A percentile compares a stretch with the other conserved stretches of the same genome.
These are phyloP conservation scores for Climacteris rufus DNA, from an alignment of 2,113 vertebrate genomes.

Conservation along the genomic window DNA sequence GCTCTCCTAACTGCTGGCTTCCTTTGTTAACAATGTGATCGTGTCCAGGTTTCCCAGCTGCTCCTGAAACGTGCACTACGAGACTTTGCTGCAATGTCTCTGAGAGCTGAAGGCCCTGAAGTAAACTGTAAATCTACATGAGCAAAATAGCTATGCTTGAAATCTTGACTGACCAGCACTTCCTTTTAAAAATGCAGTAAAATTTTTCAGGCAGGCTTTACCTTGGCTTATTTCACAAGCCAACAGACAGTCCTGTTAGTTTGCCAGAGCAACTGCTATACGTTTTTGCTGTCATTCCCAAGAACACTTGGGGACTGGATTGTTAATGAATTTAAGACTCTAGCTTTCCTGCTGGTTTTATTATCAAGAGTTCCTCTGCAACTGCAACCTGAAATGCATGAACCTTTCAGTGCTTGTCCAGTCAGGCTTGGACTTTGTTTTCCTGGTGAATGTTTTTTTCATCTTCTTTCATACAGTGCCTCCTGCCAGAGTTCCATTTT, in stretches of 20 bases:
- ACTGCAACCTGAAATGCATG: neutral
- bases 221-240: neutral
- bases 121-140: neutral
- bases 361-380: neutral
- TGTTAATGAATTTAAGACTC: neutral
- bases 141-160: neutral
- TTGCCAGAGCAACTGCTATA: neutral
- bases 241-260: neutral
- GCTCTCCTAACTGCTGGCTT: neutral
- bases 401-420: neutral
- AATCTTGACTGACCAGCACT: neutral
- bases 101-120: neutral
- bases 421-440: neutral
- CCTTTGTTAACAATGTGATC: neutral
- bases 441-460: neutral
- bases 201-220: neutral
- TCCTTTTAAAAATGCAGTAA: neutral
- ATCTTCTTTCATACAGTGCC: neutral
- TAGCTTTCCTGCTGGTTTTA: neutral
- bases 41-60: slow-evolving; percentile 25
- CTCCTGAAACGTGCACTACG: neutral
- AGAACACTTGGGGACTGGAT: neutral
- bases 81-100: neutral
- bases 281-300: neutral
- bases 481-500: neutral